Conservation (phyloP, 1,140 invertebrate genomes). For the Lepidurus couesii region DNA sequence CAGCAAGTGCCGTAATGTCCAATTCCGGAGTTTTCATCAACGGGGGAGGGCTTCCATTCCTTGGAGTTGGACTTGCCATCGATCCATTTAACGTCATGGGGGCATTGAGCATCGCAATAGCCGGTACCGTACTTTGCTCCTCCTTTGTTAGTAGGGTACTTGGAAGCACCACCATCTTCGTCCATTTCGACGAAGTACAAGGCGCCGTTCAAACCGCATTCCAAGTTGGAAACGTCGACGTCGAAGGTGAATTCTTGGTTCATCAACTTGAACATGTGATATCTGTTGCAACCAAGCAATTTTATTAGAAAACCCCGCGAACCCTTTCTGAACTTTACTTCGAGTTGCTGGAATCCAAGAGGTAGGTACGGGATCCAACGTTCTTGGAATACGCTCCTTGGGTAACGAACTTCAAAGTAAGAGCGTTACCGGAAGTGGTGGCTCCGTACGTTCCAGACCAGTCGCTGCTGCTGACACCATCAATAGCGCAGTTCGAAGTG, state of each 20-base stretch:
- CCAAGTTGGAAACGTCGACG: slow-evolving; percentile 36
- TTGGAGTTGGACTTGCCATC: too few species aligned
- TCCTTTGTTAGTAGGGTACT: too few species aligned
- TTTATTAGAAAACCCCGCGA: background rate
- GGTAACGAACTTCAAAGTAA: slow-evolving; percentile 36
- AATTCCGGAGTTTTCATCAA: too few species aligned
- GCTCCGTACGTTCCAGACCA: slow-evolving; percentile 38
- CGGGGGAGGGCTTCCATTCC: too few species aligned
- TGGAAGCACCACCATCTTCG: too few species aligned
- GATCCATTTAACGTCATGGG: too few species aligned
- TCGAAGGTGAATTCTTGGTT: slow-evolving; percentile 38
- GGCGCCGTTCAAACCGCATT: slow-evolving; percentile 29
- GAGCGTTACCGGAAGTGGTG: slow-evolving; percentile 27
- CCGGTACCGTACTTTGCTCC: too few species aligned
- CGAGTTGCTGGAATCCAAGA: slow-evolving; percentile 35
- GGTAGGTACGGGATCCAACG: slow-evolving; percentile 38
- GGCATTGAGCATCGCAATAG: too few species aligned
- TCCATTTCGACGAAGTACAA: too few species aligned
- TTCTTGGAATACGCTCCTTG: slow-evolving; percentile 38
- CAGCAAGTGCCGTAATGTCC: too few species aligned
- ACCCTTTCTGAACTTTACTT: slow-evolving; percentile 27
- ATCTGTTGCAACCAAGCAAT: slow-evolving; percentile 27
- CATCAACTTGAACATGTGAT: slow-evolving; percentile 38
- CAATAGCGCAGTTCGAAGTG: too few species aligned
- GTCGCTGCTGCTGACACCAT: slow-evolving; percentile 35